Base-by-base conservation (phyloP, 2,888 invertebrate species). In the Archips crataeganus region DNA sequence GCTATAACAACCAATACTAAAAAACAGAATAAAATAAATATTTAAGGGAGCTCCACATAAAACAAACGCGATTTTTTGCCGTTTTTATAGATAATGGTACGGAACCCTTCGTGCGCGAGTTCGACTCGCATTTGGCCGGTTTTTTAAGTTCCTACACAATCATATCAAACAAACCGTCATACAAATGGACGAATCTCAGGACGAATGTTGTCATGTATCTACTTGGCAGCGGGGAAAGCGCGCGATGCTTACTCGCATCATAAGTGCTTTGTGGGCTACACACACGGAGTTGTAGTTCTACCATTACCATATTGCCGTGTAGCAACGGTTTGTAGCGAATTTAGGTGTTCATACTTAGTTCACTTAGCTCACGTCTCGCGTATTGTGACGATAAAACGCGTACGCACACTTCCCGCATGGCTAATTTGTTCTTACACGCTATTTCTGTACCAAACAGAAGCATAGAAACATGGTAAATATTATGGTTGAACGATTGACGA, bases 381-480 rank as follows among this genome's bases (percentile, higher is more conserved):
- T 57, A 42, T 57, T 57, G 39, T 67, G 39, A 32, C 66, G 42
- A 42, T 66, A 34, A 66, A 15, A 47, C 63, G 54, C 39, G 66
- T 54, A 23, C 54, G 39, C 66, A 57, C 66, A 57, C 54, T 67
- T 11, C 32, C 42, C 32, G 57, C 66, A 67, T 67, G 66, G 13
- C 66, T 67, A 42, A 67, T 67, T 32, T 67, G 51, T 57, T 57
- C 42, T 32, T 49, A 47, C 32, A 57, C 23, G 42, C 57, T 57
- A 23, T 67, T 42, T 66, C 15, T 57, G 23, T 57, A 54, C 11
- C 1, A 42, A 39, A 42, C 39, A 13, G 54, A 42, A 42, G 57
- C 34, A 57, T 57, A 13, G 39, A 39, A 36, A 54, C 3, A 23
- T 54, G 13, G 57, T 67, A 67, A 57, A 67, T 67, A 67, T 57